Evolutionary conservation across 1,140 invertebrate genomes (phyloP).

Genomic region (Trichogramma pretiosum): DNA sequence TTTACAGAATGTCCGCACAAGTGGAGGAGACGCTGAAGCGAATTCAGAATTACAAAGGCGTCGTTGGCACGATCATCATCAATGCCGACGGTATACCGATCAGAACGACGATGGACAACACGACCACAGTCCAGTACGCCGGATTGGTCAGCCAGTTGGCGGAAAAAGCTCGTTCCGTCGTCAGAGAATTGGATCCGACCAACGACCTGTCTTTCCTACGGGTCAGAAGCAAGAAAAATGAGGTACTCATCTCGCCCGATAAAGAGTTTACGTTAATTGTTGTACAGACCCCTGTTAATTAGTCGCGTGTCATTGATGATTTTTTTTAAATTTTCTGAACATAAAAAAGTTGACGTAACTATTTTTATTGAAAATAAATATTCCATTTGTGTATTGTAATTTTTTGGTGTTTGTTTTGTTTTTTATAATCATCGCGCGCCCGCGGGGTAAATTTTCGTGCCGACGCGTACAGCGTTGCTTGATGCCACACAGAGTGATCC

Average conservation of each 20-base stretch:
- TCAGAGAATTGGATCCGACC: slow-evolving; percentile 89
- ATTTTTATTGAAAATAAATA: too few species aligned
- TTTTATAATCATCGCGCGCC: too few species aligned
- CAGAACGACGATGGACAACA: slow-evolving; percentile 90
- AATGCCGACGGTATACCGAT: slow-evolving; percentile 69
- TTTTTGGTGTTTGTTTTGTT: too few species aligned
- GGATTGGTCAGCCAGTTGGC: slow-evolving; percentile 83
- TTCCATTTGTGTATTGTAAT: too few species aligned
- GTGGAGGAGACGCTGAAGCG: neutral
- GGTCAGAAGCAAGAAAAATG: slow-evolving; percentile 91
- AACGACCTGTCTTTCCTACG: slow-evolving; percentile 95
- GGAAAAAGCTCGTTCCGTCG: slow-evolving; percentile 85
- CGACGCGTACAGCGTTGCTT: too few species aligned
- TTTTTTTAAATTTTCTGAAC: too few species aligned
- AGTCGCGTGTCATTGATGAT: slow-evolving; percentile 12
- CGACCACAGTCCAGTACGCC: slow-evolving; percentile 89
- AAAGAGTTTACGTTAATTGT: slow-evolving; percentile 76
- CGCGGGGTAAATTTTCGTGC: too few species aligned
- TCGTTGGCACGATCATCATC: neutral
- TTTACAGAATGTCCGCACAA: neutral
- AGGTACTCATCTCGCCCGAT: slow-evolving; percentile 92
- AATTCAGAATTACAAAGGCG: neutral
- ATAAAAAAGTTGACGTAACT: too few species aligned
- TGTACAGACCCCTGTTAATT: slow-evolving; percentile 72
- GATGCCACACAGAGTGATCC: too few species aligned